phyloP scores from a whole-genome alignment of 2,888 invertebrate genomes.

The Frankliniella intonsa region DNA sequence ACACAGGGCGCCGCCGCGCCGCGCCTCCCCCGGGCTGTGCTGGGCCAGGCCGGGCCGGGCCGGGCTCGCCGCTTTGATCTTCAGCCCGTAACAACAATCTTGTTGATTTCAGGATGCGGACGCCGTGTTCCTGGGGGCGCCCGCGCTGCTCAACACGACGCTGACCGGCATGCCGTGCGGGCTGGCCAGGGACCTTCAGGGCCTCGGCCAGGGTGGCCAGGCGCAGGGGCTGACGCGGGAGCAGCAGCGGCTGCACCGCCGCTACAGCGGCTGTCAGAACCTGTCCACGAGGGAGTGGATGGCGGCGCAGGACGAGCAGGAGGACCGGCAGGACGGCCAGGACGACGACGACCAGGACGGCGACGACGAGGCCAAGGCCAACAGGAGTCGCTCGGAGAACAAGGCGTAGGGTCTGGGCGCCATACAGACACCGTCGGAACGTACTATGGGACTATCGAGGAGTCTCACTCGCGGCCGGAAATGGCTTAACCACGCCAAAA shows the following conservation, averaged over 20 bases:
- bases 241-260: conserved; percentile 42
- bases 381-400: conserved; percentile 15
- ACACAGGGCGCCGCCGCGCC: too few species aligned
- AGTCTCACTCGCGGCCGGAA: too few species aligned
- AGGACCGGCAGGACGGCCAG: neutral
- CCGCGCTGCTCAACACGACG: conserved; percentile 41
- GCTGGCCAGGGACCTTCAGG: conserved; percentile 41
- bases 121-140: conserved; percentile 32
- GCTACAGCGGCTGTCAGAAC: conserved; percentile 50
- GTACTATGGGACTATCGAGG: too few species aligned
- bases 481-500: too few species aligned
- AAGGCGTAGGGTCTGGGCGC: neutral
- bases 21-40: too few species aligned
- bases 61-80: too few species aligned
- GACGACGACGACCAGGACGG: neutral
- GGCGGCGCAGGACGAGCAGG: neutral
- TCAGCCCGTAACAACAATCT: neutral
- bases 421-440: too few species aligned
- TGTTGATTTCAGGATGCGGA: neutral
- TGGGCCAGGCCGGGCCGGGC: too few species aligned
- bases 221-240: neutral
- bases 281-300: conserved; percentile 44
- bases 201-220: neutral
- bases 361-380: neutral
- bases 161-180: conserved; percentile 51